These are phyloP conservation scores for Drosophila pseudoananassae DNA, from an alignment of 1,140 invertebrate genomes.

Conservation along the genomic window DNA sequence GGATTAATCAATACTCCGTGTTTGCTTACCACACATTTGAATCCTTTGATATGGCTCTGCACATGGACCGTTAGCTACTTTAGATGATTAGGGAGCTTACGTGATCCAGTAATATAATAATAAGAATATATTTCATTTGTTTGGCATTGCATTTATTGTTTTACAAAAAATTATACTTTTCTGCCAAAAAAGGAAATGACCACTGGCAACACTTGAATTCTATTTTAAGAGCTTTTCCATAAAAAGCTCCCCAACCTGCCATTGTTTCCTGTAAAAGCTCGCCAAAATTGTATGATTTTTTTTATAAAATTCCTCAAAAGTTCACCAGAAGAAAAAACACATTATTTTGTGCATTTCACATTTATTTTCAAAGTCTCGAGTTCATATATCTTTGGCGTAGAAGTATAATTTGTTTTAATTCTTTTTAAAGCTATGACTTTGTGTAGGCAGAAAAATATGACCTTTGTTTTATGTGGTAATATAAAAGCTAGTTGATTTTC, in stretches of 20 bases:
- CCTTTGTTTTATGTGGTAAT: constrained; percentile 12
- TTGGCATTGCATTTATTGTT: background rate
- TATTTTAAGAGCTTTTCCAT: constrained; percentile 22
- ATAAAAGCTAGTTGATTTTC: constrained; percentile 40
- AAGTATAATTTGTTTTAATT: constrained; percentile 32
- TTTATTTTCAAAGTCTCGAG: constrained; percentile 48
- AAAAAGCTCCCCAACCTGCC: constrained; percentile 7
- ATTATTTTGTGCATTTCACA: constrained; percentile 41
- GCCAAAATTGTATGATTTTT: constrained; percentile 11
- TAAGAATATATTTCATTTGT: background rate
- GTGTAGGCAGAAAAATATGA: constrained; percentile 42
- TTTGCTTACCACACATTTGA: constrained; percentile 36
- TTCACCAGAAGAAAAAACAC: background rate
- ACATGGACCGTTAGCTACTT: constrained; percentile 1
- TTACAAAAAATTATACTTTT: constrained; percentile 11
- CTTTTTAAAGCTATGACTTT: constrained; percentile 43
- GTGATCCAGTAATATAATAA: background rate
- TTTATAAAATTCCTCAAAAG: background rate
- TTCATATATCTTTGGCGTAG: constrained; percentile 55
- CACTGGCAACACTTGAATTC: constrained; percentile 23
- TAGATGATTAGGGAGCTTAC: background rate
- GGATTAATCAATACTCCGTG: constrained; percentile 36
- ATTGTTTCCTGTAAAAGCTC: background rate
- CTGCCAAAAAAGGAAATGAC: constrained; percentile 40
- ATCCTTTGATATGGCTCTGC: constrained; percentile 6